phyloP scores from a whole-genome alignment of 2,888 invertebrate species.

The Bursaphelenchus okinawaensis region DNA sequence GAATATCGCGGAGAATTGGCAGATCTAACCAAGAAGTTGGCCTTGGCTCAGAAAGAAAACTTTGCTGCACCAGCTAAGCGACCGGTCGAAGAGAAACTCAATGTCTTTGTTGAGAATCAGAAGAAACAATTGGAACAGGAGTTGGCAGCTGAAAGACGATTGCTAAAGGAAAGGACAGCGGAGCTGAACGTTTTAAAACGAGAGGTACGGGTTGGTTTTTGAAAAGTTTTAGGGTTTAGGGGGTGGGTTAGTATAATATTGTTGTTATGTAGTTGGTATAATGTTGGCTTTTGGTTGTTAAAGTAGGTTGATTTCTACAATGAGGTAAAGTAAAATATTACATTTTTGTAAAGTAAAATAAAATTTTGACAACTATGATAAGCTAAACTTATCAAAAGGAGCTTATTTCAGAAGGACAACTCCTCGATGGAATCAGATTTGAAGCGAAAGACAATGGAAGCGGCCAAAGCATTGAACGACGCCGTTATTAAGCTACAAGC shows the following conservation, averaged over 20 bases:
- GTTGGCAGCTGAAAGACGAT: background rate
- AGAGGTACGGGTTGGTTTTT: background rate
- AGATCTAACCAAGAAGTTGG: constrained; percentile 5
- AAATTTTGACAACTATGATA: too few relatives aligned
- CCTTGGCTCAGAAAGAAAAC: background rate
- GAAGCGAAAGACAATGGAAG: background rate
- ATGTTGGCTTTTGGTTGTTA: background rate
- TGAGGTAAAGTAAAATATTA: too few relatives aligned
- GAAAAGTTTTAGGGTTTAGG: too few relatives aligned
- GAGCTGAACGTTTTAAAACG: background rate
- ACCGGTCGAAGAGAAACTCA: background rate
- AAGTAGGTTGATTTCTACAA: background rate
- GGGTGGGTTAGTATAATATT: too few relatives aligned
- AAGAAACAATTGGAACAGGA: constrained; percentile 2
- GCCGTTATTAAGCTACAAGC: constrained; percentile 1
- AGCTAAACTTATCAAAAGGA: too few relatives aligned
- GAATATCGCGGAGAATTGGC: constrained; percentile 9
- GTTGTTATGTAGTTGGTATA: too few relatives aligned
- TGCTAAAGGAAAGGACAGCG: background rate
- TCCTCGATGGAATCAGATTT: background rate
- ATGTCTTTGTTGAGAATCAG: background rate
- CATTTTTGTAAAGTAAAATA: too few relatives aligned
- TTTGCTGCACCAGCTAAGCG: background rate
- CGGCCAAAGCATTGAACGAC: background rate
- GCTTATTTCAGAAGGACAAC: background rate